Base-by-base conservation (phyloP, 2,797 vertebrate species). In the Amazona ochrocephala region DNA sequence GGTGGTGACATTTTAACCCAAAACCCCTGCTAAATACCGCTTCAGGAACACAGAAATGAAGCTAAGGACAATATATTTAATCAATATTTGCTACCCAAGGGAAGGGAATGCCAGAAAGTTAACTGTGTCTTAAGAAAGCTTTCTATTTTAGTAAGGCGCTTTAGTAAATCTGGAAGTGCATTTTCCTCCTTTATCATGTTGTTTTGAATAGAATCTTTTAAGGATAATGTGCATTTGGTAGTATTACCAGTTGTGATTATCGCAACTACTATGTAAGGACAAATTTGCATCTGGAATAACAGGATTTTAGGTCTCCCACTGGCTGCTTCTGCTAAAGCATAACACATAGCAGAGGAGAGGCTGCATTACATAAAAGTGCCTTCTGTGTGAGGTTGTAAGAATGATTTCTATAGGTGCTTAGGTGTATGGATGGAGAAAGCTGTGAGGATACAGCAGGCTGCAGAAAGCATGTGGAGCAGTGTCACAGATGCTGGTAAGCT, bases 181-280 rank as follows among this genome's bases (percentile, higher is more conserved):
- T 84, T 87, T 80, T 87, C 34, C 44, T 73, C 19, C 26, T 72
- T 84, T 87, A 34, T 58, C 21, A 1, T 30, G 16, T 41, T 62
- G 26, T 44, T 75, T 79, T 67, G 32, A 79, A 61, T 45, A 54
- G 29, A 62, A 27, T 76, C 45, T 71, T 82, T 64, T 51, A 70
- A 76, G 44, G 60, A 21, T 64, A 79, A 62, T 27, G 30, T 39
- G 22, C 30, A 41, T 68, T 91, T 86, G 41, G 23, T 62, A 50
- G 18, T 39, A 56, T 84, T 86, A 42, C n/a, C 26, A 80, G n/a
- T 78, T 74, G 41, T 70, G 53, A 70, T 91, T 84, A 47, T 84
- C 66, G 47, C 15, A 78, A 34, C 37, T 90, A 23, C 21, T 73
- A 39, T 13, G 5, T 71, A 56, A 62, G 60, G 53, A 86, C 64